These are phyloP conservation scores for Acanthosepion lycidas DNA, from an alignment of 2,888 invertebrate species.

Conservation along the genomic window DNA sequence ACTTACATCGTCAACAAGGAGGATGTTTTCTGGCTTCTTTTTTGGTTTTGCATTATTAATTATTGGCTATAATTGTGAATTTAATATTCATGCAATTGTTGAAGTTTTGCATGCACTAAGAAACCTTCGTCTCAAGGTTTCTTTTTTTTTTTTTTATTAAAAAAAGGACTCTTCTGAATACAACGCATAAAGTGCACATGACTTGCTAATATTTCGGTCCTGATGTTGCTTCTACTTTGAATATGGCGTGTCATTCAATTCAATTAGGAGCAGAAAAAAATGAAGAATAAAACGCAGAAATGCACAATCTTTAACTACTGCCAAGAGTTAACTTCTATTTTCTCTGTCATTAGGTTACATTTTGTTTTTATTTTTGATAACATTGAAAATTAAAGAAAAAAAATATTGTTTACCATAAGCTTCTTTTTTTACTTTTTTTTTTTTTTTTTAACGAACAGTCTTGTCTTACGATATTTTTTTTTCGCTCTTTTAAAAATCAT, in stretches of 20 bases:
- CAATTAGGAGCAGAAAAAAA: not conserved
- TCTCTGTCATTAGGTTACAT: not conserved
- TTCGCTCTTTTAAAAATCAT: not conserved
- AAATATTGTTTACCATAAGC: not conserved
- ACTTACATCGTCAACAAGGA: not conserved
- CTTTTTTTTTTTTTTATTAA: no score
- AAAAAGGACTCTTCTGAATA: no score
- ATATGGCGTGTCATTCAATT: no score
- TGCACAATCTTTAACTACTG: not conserved
- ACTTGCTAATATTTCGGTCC: not conserved
- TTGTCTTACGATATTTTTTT: not conserved
- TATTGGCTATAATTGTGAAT: not conserved
- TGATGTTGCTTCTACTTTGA: not conserved
- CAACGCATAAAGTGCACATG: not conserved
- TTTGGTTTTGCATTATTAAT: not conserved
- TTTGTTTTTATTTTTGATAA: not conserved
- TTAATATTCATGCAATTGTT: not conserved
- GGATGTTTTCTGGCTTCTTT: not conserved
- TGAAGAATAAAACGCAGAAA: not conserved
- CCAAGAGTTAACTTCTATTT: not conserved
- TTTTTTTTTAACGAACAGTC: no score
- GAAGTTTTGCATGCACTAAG: not conserved
- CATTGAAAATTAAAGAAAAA: no score
- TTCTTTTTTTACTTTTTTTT: not conserved
- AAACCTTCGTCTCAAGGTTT: not conserved